Conservation (phyloP, 2,888 invertebrate genomes). For the Drepanosiphum platanoidis region DNA sequence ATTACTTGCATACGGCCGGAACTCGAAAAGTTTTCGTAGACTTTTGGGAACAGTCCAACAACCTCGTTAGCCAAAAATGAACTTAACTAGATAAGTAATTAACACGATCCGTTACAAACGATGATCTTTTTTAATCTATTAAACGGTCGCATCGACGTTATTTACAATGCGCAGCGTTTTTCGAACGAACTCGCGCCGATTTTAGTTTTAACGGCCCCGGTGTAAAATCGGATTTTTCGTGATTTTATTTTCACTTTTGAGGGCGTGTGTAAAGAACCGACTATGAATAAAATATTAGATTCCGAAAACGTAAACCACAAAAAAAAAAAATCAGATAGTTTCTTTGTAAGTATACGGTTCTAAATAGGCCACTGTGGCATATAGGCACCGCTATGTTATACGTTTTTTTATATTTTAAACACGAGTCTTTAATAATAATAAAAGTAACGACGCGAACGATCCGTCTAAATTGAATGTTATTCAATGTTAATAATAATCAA, state of each 20-base stretch:
- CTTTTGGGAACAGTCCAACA: conserved; percentile 43
- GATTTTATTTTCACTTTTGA: not conserved
- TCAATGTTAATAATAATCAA: conserved; percentile 25
- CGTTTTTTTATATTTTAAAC: conserved; percentile 17
- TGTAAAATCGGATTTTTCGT: not conserved
- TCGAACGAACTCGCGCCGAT: not conserved
- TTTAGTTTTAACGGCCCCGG: not conserved
- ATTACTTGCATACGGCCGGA: not conserved
- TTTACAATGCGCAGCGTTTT: not conserved
- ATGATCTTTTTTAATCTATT: conserved; percentile 18
- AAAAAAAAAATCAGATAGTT: not conserved
- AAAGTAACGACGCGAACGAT: conserved; percentile 15
- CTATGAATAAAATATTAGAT: conserved; percentile 32
- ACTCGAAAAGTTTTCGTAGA: conserved; percentile 27
- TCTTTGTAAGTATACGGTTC: not conserved
- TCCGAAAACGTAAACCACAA: not conserved
- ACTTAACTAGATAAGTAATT: conserved; percentile 17
- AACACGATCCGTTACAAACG: not conserved
- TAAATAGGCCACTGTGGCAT: no score
- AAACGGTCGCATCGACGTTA: not conserved
- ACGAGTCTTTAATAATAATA: not conserved
- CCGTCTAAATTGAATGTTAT: conserved; percentile 34
- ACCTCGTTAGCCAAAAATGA: conserved; percentile 30
- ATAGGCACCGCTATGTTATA: no score
- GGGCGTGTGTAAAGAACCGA: not conserved